A percentile compares a stretch with the other conserved stretches of the same genome.
Evolutionary conservation across 2,888 invertebrate species (phyloP).

Genomic region (Watsonalla binaria): DNA sequence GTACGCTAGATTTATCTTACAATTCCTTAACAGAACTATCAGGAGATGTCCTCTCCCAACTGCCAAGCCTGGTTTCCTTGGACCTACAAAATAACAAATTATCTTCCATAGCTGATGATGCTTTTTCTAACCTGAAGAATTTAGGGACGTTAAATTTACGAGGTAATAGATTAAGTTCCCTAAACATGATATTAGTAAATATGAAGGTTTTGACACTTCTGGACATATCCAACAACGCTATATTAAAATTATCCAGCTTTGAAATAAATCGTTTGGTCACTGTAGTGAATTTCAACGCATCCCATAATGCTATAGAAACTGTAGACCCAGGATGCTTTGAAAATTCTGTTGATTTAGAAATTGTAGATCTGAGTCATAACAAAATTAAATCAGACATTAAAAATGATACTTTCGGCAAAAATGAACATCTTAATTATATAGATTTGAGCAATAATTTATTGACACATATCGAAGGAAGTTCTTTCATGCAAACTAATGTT

Average conservation of each 20-base stretch:
- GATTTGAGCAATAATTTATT: constrained; percentile 49
- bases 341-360: constrained; percentile 36
- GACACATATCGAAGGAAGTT: constrained; percentile 37
- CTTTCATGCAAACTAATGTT: constrained; percentile 38
- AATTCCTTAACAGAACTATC: constrained; percentile 39
- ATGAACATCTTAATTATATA: constrained; percentile 38
- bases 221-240: constrained; percentile 46
- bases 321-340: constrained; percentile 54
- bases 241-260: constrained; percentile 39
- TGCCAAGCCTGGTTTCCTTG: constrained; percentile 35
- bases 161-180: constrained; percentile 38
- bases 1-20: constrained; percentile 45
- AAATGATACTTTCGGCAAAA: constrained; percentile 46
- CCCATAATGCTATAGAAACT: constrained; percentile 44
- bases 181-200: constrained; percentile 46
- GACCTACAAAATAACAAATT: constrained; percentile 48
- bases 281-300: constrained; percentile 47
- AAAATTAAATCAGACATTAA: constrained; percentile 42
- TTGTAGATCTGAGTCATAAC: constrained; percentile 53
- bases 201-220: constrained; percentile 40
- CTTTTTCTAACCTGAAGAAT: constrained; percentile 35
- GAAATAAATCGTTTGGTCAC: constrained; percentile 44
- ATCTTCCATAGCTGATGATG: constrained; percentile 33
- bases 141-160: constrained; percentile 37
- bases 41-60: constrained; percentile 27